Evolutionary conservation across 23 tunicate genomes (phyloP), one percentile per base, ranked within the genome.

Genomic region (Pegea sp.): DNA sequence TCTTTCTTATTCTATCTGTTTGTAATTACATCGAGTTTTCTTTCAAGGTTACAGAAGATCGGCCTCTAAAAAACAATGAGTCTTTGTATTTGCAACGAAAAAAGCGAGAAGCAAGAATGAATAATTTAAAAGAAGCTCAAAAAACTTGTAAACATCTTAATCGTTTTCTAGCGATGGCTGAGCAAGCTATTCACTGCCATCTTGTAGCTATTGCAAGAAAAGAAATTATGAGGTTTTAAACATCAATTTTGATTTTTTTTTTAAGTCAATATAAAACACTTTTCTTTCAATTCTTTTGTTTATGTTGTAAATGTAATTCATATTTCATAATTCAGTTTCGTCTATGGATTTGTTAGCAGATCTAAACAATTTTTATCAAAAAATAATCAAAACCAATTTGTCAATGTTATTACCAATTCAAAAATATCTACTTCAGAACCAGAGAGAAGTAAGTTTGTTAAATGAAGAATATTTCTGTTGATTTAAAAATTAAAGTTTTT

Each of bases 121-220:
- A 30, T 25, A 67, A 74, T 31, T 50, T 84, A 32, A 44, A 58
- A 29, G 68, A 74, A 62, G 75, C 84, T 31, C 42, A 61, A 63
- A 31, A 74, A 44, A 64, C 60, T n/a, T 58, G 62, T 21, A 42
- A 28, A 18, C 71, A 57, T 29, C 62, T 70, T 6, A 46, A 59
- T 1, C 30, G 69, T 1, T 71, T 84, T 56, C 52, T 84, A 0
- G 31, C 84, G 8, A 63, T 84, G 4, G 62, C 62, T 27, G 75
- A 73, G 34, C 81, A 84, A 64, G 70, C 65, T 24, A 74, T 84
- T n/a, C 65, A 70, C 27, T 71, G 68, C 0, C 76, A 74, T 51
- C 42, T 84, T 19, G 61, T 72, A 11, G 67, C 60, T 13, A 25
- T 74, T 38, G 52, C 56, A 16, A 48, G 86, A 34, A 48, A 34